These are phyloP conservation scores for Limosa lapponica DNA, from an alignment of 2,797 vertebrate genomes.

Conservation along the genomic window DNA sequence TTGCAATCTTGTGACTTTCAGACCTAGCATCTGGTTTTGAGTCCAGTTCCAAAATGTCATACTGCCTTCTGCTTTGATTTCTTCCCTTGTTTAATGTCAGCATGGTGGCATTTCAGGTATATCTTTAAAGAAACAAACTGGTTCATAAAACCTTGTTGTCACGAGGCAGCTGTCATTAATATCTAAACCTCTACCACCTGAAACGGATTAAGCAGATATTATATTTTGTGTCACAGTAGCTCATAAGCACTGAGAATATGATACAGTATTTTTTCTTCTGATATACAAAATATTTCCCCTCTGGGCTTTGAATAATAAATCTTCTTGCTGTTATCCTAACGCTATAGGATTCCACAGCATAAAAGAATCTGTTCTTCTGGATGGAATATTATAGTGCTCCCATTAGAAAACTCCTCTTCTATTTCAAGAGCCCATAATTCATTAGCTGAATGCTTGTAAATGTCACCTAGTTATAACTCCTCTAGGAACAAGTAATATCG, in stretches of 20 bases:
- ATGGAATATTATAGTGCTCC: conserved; percentile 2
- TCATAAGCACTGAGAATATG: neutral
- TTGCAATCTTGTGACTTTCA: conserved; percentile 26
- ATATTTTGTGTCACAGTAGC: neutral
- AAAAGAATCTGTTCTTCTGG: conserved; percentile 26
- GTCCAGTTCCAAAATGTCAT: conserved; percentile 1
- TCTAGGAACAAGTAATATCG: neutral
- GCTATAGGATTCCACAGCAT: neutral
- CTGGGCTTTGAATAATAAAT: conserved; percentile 3
- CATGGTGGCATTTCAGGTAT: neutral
- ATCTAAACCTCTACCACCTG: neutral
- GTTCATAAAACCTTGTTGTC: neutral
- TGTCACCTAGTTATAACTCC: conserved; percentile 37
- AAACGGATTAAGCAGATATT: neutral
- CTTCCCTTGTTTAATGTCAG: neutral
- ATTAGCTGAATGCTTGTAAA: conserved; percentile 44
- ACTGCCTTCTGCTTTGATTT: conserved; percentile 30
- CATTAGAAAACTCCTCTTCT: neutral
- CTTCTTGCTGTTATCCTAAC: neutral
- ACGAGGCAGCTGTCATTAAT: neutral
- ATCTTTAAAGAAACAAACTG: conserved; percentile 9
- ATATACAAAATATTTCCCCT: neutral
- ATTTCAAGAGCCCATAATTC: conserved; percentile 44
- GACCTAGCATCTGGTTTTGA: conserved; percentile 21
- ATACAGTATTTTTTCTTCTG: neutral